Base-by-base conservation (phyloP, 2,113 vertebrate species). In the Ictidomys tridecemlineatus region DNA sequence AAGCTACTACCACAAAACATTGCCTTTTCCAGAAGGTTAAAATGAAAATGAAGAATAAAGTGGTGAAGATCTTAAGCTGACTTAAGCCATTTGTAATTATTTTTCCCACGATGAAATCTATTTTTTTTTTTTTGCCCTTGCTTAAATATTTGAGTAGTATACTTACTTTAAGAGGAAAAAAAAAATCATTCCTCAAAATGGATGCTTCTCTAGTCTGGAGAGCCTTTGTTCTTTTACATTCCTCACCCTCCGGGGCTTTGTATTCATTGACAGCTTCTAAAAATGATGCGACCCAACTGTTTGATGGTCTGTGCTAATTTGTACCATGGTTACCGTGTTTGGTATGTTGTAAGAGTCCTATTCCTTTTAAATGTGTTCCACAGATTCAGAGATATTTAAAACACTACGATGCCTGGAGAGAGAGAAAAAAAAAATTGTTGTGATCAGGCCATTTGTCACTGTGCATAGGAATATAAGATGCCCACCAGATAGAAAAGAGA, bases 401-500 rank as follows among this genome's bases (percentile, higher is more conserved):
- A 94, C 69, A 93, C 80, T 82, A 1, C 45, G 88, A 87, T 76
- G 95, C 85, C 79, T 90, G 63, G 39, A 93, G 87, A n/a, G 16
- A n/a, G 16, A 53, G 61, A 63, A 80, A 82, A 39, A 39, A 96
- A 89, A 88, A 90, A 92, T n/a, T 45, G 58, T 39, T 94, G 77
- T 45, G 42, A 93, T 95, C 80, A 85, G 87, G 87, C 88, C 84
- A 65, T 97, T 98, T 93, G 88, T 97, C 96, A 97, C 28, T 8
- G 32, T 93, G 97, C 87, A 86, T 88, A 89, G 73, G 85, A 77
- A 93, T 94, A 63, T 85, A 94, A 96, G 97, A 97, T 95, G 96
- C 56, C 82, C 94, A 95, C 82, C 78, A 97, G 95, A 97, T 97
- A 93, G 96, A 94, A 96, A 83, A 93, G 92, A 93, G 92, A 96